Percentiles rank a stretch among this genome's conserved stretches.
Conservation (phyloP, 2,113 vertebrate species). For the Ornithorhynchus anatinus region DNA sequence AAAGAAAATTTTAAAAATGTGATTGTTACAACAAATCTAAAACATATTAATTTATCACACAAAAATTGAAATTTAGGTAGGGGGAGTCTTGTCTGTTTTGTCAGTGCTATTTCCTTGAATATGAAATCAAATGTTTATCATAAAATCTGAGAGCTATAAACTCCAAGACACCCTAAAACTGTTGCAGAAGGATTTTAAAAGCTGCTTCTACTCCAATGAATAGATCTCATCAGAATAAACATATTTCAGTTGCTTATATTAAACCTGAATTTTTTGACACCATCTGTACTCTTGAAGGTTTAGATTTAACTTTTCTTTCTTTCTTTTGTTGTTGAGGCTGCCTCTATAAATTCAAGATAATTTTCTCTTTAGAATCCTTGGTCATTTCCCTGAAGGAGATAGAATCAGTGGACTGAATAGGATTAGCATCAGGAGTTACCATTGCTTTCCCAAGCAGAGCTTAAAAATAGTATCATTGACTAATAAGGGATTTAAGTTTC, state of each 20-base stretch:
- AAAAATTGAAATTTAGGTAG: too few species aligned
- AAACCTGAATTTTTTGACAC: conserved; percentile 9
- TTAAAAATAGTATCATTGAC: conserved; percentile 51
- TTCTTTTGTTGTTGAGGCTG: not conserved
- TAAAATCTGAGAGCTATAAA: not conserved
- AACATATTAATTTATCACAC: too few species aligned
- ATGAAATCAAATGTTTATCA: not conserved
- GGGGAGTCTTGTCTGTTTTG: too few species aligned
- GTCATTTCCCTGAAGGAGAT: conserved; percentile 46
- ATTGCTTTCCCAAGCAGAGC: conserved; percentile 49
- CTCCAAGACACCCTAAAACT: not conserved
- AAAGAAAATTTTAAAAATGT: too few species aligned
- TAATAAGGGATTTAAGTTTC: conserved; percentile 59
- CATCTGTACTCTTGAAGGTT: not conserved
- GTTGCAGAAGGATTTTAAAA: not conserved
- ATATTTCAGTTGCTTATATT: not conserved
- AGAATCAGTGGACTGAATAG: conserved; percentile 34
- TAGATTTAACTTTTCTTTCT: conserved; percentile 5
- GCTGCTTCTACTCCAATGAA: conserved; percentile 11
- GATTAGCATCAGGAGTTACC: conserved; percentile 48
- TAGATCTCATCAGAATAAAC: not conserved
- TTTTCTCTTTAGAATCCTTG: conserved; percentile 36
- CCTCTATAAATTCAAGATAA: not conserved
- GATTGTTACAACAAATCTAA: too few species aligned
- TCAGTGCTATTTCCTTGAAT: not conserved